Base-by-base conservation (phyloP, 2,113 vertebrate genomes). In the Pimephales promelas region DNA sequence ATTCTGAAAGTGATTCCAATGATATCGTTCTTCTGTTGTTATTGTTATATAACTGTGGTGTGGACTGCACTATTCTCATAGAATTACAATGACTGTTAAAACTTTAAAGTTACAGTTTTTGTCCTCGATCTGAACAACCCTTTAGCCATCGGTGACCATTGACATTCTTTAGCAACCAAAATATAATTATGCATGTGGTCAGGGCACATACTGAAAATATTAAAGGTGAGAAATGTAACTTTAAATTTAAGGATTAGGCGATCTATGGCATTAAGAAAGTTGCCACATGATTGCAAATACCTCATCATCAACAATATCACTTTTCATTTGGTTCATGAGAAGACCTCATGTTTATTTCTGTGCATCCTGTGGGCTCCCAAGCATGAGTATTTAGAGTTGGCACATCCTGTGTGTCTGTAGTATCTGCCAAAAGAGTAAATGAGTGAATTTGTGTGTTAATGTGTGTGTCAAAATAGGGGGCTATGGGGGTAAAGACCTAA, bases 311-410 rank as follows among this genome's bases (percentile, higher is more conserved):
- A 78, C 36, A 45, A 45, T 47, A 79, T 61, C 24, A 66, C 26
- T 74, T 70, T 45, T 82, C 73, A 87, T 52, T 82, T 40, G 77
- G 20, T 20, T 82, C 49, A 68, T 84, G 79, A 86, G 81, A 80
- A 45, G 84, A 71, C 79, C 84, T 52, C 36, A 26, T 84, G 68
- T 73, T 86, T 84, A 84, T 87, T 84, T 85, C 74, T 66, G 81
- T 83, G 47, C 77, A 56, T 74, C 70, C 78, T 84, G 81, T 36
- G 56, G 34, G 64, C 56, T 84, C 18, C 49, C 13, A 73, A 71
- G 28, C 62, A 72, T 82, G 70, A 24, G 66, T 72, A 82, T 85
- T 85, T 83, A 76, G 80, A 71, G 76, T 83, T 36, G 64, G 54
- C 47, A 26, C 73, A 64, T 66, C 31, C 34, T 22, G 54, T 34